Percentiles rank a stretch among this genome's conserved stretches.
Conservation (phyloP, 1,140 invertebrate genomes). For the Caligus rogercresseyi region DNA sequence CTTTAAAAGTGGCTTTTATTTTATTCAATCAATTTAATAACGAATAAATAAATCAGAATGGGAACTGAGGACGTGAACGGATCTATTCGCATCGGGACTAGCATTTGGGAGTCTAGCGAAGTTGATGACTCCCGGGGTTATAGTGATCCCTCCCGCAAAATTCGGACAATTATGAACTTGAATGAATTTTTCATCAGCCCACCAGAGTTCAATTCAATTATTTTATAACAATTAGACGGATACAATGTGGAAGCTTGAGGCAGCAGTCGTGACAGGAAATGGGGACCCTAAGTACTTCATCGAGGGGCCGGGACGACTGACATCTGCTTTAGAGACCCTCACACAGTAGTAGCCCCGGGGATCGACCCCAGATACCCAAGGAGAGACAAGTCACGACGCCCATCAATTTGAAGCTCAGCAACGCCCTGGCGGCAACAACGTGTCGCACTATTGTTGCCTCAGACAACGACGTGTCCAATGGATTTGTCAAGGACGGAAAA, state of each 20-base stretch:
- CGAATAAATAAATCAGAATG: not conserved
- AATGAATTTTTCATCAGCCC: not conserved
- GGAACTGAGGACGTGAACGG: not conserved
- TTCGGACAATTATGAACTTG: not conserved
- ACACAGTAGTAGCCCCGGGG: not conserved
- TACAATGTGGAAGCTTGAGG: not conserved
- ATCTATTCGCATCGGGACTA: not conserved
- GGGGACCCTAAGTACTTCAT: constrained; percentile 3
- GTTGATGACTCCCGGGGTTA: constrained; percentile 7
- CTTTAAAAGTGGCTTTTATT: not conserved
- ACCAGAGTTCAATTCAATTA: not conserved
- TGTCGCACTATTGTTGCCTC: constrained; percentile 12
- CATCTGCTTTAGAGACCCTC: not conserved
- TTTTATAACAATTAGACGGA: not conserved
- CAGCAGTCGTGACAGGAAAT: not conserved
- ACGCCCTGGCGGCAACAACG: not conserved
- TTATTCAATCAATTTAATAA: not conserved
- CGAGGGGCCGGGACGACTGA: constrained; percentile 3
- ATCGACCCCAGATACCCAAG: not conserved
- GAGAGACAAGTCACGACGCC: not conserved
- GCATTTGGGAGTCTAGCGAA: not conserved
- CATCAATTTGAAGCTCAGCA: not conserved
- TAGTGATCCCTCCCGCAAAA: not conserved
- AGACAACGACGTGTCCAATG: constrained; percentile 17
- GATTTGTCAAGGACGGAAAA: constrained; percentile 16